A percentile compares a stretch with the other conserved stretches of the same genome.
Evolutionary conservation across 1,140 invertebrate species (phyloP).

Genomic region (Anastrepha ludens): DNA sequence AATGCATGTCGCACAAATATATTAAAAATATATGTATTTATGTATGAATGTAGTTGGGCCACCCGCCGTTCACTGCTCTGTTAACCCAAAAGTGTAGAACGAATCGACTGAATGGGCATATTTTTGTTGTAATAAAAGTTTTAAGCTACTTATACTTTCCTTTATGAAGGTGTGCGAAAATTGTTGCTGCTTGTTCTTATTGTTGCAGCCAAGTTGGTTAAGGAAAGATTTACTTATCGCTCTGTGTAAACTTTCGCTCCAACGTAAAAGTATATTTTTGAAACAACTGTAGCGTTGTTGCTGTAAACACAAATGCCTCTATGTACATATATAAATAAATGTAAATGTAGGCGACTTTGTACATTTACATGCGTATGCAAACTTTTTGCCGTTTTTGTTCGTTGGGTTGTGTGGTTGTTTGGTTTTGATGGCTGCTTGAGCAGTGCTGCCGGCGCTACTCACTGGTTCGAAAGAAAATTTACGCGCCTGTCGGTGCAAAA

Average conservation of each 20-base stretch:
- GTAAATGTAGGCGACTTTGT: not conserved
- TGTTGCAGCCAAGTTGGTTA: not conserved
- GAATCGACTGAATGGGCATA: not conserved
- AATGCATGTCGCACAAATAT: not conserved
- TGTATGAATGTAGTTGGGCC: not conserved
- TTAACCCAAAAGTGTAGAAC: not conserved
- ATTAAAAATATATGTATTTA: not conserved
- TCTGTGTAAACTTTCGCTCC: conserved; percentile 32
- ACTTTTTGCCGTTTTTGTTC: too few relatives aligned
- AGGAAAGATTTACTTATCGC: conserved; percentile 38
- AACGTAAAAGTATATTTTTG: conserved; percentile 44
- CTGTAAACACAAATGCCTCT: not conserved
- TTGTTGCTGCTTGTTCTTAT: not conserved
- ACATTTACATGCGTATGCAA: not conserved
- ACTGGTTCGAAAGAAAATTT: conserved; percentile 19
- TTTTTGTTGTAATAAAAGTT: conserved; percentile 34
- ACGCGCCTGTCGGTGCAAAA: conserved; percentile 38
- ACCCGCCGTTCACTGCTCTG: not conserved
- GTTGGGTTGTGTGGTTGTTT: too few relatives aligned
- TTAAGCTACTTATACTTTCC: conserved; percentile 44
- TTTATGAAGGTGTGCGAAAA: not conserved
- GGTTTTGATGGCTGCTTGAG: not conserved
- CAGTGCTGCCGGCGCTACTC: not conserved
- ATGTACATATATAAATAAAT: not conserved
- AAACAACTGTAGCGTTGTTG: not conserved